phyloP scores from a whole-genome alignment of 2,888 invertebrate genomes.

The Drosophila prolongata region DNA sequence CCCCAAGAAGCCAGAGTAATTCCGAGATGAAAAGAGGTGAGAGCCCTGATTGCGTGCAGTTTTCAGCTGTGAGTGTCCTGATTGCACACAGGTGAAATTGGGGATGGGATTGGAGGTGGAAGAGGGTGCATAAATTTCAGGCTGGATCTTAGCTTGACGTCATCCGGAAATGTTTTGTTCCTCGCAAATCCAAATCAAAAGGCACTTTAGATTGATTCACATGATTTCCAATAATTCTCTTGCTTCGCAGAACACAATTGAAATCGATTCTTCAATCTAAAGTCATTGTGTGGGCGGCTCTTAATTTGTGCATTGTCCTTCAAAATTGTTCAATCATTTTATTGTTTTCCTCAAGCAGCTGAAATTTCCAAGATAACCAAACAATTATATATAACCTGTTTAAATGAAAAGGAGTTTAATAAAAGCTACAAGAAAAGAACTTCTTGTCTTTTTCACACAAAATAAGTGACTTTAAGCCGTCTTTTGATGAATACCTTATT shows the following conservation, averaged over 20 bases:
- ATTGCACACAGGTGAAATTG: constrained; percentile 11
- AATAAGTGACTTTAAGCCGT: no score
- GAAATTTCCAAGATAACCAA: no score
- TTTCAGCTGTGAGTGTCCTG: constrained; percentile 1
- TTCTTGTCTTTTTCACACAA: no score
- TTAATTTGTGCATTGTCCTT: neutral
- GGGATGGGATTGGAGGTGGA: neutral
- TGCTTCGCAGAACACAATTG: neutral
- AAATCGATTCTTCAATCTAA: neutral
- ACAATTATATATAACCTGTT: no score
- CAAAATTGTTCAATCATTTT: neutral
- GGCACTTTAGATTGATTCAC: constrained; percentile 5
- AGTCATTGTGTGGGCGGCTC: neutral
- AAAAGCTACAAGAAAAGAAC: no score
- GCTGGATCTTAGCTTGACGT: constrained; percentile 7
- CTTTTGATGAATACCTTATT: neutral
- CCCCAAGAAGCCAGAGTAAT: constrained; percentile 12
- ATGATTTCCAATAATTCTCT: neutral
- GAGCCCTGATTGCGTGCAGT: constrained; percentile 15
- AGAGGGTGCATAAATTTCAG: neutral
- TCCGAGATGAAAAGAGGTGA: neutral
- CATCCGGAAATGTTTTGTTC: constrained; percentile 3
- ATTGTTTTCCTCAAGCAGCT: neutral
- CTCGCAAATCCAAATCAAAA: neutral
- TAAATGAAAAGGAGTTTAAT: no score